Evolutionary conservation across 2,113 vertebrate species (phyloP), one percentile per base, ranked within the genome.

Genomic region (Neolamprologus falcicula): DNA sequence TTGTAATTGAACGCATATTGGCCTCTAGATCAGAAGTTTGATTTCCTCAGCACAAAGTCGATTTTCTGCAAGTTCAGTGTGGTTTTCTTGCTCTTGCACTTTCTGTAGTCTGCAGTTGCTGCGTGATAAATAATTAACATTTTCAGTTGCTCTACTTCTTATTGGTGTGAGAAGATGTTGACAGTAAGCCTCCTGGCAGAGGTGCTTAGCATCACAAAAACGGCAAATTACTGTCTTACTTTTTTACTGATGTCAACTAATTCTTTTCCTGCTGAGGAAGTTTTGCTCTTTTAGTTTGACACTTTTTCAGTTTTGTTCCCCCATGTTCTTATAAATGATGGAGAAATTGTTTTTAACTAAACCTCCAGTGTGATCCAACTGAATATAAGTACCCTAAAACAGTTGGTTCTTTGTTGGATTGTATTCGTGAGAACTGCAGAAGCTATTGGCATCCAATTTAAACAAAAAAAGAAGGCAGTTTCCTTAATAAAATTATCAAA

Each of bases 61-160:
- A 63, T 87, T 84, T 73, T 63, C 61, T 47, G 57, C 14, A 68
- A 76, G 79, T 83, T 71, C 42, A 12, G 71, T 45, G 68, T 88
- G 24, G 61, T 89, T 91, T 84, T 53, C 79, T 28, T 14, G 35
- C 80, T 84, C 73, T 85, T 86, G 80, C 81, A 35, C 88, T 90
- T 86, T 83, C 85, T 63, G 14, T 57, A 71, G 37, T 83, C 84
- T 88, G 92, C 81, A 83, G 82, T 90, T 92, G 82, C 88, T n/a
- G 54, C 84, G 82, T 28, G 31, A 93, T 95, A 87, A 95, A 95
- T 95, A 93, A 95, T 95, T 90, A 92, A 94, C 80, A 83, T 76
- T 83, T 92, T 89, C 68, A 17, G 88, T 94, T 92, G 86, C 90
- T 93, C 88, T 59, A 82, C 89, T 95, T 93, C 84, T 88, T 88